Percentiles rank a stretch among this genome's conserved stretches.
Conservation (phyloP, 2,888 invertebrate genomes). For the Leucozona laternaria region DNA sequence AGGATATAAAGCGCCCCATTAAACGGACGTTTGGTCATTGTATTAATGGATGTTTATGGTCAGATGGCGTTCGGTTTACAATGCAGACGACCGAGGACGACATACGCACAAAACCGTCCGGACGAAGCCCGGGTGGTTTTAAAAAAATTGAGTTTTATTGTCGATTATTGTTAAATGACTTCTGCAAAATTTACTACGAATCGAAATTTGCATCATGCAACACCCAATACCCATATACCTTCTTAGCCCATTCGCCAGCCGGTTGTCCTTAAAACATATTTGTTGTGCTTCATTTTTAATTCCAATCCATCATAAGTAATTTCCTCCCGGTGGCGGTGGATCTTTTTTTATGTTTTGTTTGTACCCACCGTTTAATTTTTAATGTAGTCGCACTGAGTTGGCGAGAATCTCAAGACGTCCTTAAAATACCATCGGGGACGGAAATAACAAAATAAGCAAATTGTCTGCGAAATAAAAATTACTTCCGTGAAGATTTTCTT, state of each 20-base stretch:
- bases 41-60: constrained; percentile 77
- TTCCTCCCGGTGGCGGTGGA: constrained; percentile 60
- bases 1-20: constrained; percentile 76
- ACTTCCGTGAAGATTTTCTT: constrained; percentile 79
- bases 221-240: background rate
- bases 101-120: constrained; percentile 29
- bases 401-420: constrained; percentile 40
- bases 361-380: background rate
- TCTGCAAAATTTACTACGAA: constrained; percentile 77
- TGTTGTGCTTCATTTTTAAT: constrained; percentile 68
- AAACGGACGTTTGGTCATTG: constrained; percentile 77
- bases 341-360: constrained; percentile 37
- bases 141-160: constrained; percentile 71
- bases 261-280: constrained; percentile 23
- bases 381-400: constrained; percentile 41
- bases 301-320: constrained; percentile 76
- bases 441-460: constrained; percentile 84
- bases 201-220: constrained; percentile 59
- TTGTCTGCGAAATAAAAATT: constrained; percentile 84
- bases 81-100: constrained; percentile 29
- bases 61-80: constrained; percentile 61
- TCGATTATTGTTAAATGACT: constrained; percentile 77
- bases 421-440: constrained; percentile 78
- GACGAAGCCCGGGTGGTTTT: constrained; percentile 28
- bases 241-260: background rate